These are phyloP conservation scores for Elgaria multicarinata DNA, from an alignment of 2,113 vertebrate species.

Conservation along the genomic window DNA sequence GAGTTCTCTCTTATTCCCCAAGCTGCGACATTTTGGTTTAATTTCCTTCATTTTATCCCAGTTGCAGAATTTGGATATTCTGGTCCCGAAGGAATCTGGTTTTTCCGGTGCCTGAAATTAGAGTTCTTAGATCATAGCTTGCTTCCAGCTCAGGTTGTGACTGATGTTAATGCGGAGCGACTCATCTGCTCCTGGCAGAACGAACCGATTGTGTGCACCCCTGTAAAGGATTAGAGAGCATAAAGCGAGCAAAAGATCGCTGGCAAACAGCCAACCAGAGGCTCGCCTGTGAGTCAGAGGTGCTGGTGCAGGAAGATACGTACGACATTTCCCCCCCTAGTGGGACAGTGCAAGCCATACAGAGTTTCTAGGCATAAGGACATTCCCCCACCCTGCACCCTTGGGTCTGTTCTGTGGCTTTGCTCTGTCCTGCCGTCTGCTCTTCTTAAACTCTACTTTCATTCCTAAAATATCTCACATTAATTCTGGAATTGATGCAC, in stretches of 20 bases:
- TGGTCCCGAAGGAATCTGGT: background rate
- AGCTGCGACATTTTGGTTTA: background rate
- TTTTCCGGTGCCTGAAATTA: background rate
- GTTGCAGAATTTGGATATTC: background rate
- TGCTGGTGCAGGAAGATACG: too few species aligned
- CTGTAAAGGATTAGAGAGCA: slow-evolving; percentile 9
- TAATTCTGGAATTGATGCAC: too few species aligned
- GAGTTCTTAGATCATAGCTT: background rate
- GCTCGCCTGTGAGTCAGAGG: background rate
- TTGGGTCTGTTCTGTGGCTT: background rate
- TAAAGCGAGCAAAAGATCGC: background rate
- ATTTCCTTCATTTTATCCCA: background rate
- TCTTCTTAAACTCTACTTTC: background rate
- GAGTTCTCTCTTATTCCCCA: background rate
- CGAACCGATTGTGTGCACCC: background rate
- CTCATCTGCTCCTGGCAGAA: slow-evolving; percentile 1
- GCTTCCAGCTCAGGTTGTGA: background rate
- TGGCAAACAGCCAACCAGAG: background rate
- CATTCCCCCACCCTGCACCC: too few species aligned
- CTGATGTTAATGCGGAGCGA: background rate
- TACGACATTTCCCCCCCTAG: background rate
- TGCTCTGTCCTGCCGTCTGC: too few species aligned
- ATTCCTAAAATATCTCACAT: too few species aligned
- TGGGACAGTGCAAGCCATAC: background rate
- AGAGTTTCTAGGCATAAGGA: background rate